Conservation (phyloP, 1,140 invertebrate genomes). For the Brachionus asplanchnoidis region DNA sequence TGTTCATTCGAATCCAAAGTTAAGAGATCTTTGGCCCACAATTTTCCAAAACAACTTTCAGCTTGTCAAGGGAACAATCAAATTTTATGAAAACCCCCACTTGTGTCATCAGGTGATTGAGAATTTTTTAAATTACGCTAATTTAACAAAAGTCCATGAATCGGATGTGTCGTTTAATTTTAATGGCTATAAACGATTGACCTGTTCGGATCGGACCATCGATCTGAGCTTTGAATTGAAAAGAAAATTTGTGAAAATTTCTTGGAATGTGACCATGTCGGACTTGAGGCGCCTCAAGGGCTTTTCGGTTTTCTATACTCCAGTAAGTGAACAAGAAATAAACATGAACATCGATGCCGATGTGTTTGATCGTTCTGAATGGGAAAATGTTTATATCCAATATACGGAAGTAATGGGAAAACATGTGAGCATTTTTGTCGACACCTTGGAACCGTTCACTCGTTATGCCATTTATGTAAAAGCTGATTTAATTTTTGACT, state of each 20-base stretch:
- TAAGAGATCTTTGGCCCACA: not conserved
- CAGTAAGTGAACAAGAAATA: not conserved
- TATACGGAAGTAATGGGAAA: not conserved
- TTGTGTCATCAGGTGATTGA: not conserved
- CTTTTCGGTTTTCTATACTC: not conserved
- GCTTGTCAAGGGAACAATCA: not conserved
- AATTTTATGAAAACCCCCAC: slow-evolving; percentile 15
- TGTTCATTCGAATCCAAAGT: slow-evolving; percentile 6
- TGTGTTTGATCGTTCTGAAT: not conserved
- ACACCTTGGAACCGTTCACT: not conserved
- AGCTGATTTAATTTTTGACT: not conserved
- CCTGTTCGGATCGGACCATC: not conserved
- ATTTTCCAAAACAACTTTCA: not conserved
- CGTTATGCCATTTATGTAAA: slow-evolving; percentile 9
- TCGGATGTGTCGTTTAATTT: slow-evolving; percentile 31
- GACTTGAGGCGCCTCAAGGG: slow-evolving; percentile 8
- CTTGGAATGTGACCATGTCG: not conserved
- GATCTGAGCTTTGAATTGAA: not conserved
- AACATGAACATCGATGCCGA: not conserved
- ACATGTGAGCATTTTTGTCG: not conserved
- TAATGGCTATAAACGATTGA: slow-evolving; percentile 12
- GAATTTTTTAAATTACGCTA: not conserved
- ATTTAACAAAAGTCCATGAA: not conserved
- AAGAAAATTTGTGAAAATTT: not conserved
- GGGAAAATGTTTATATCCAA: not conserved